Base-by-base conservation (phyloP, 2,888 invertebrate species). In the Pantelozetes paolii region DNA sequence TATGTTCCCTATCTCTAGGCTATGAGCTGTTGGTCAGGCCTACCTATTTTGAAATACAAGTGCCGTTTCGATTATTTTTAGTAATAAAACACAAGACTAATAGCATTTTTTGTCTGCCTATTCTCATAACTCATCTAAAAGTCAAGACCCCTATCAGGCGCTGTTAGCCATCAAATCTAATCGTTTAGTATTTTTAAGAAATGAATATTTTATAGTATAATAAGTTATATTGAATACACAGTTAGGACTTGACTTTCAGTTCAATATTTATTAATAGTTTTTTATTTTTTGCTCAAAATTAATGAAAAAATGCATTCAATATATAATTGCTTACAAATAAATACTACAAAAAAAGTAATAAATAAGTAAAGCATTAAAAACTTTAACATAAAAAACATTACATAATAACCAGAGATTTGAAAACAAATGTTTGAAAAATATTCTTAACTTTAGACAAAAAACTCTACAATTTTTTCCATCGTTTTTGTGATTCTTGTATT, bases 11-110 rank as follows among this genome's bases (percentile, higher is more conserved):
- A 42, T 67, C 67, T 67, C 9, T 36, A 67, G 67, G 67, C 67
- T 36, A 67, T 67, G 67, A 67, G 40, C 23, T 67, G 36, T 13
- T 36, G 42, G 40, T 67, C 40, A 67, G 67, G 67, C 67, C 67
- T 67, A 67, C 67, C 67, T 67, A 20, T 67, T 20, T 42, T 23
- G n/a, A n/a, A n/a, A n/a, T n/a, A n/a, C 13, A 5, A n/a, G 23
- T 67, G 67, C 67, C 42, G 67, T 67, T 67, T 67, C 42, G 67
- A 67, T 67, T 67, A 67, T 67, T 67, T 67, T 67, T 67, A 42
- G 67, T 36, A 67, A 67, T 67, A 67, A 67, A 67, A 67, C 67
- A 67, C 67, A 67, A 40, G 42, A 67, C 67, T 67, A 40, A 67
- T 67, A 67, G 67, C 67, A 67, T 67, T 67, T 67, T 67, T 67